phyloP scores from a whole-genome alignment of 2,888 invertebrate genomes.

The Cantharis rufa region DNA sequence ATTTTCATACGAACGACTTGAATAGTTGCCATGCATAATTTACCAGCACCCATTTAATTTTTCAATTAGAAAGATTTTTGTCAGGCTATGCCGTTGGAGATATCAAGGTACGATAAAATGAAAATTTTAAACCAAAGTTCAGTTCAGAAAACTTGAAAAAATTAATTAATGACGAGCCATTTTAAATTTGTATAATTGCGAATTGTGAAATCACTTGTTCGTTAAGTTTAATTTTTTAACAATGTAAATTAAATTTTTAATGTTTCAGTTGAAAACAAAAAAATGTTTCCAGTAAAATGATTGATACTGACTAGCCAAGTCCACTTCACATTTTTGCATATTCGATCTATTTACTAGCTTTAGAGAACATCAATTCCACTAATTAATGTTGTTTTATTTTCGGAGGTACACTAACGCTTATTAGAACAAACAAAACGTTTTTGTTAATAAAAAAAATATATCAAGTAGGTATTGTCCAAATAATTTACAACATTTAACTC shows the following conservation, averaged over 20 bases:
- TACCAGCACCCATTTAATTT: background rate
- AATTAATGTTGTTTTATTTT: background rate
- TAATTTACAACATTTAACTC: background rate
- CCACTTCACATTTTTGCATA: background rate
- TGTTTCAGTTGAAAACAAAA: no score
- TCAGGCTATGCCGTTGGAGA: background rate
- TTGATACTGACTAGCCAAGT: background rate
- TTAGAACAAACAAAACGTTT: background rate
- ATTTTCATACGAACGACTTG: background rate
- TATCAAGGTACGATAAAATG: background rate
- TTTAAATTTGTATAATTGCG: background rate
- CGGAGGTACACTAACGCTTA: background rate
- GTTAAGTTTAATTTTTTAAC: no score
- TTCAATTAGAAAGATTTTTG: background rate
- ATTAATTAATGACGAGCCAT: background rate
- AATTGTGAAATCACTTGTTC: background rate
- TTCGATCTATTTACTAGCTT: background rate
- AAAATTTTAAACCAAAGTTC: no score
- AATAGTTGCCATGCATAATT: background rate
- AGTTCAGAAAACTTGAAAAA: background rate
- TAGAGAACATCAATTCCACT: background rate
- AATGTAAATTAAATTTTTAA: no score
- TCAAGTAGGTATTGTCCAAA: background rate
- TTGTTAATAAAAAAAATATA: background rate
- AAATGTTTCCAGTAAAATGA: background rate